Evolutionary conservation across 2,888 invertebrate genomes (phyloP).

Genomic region (Noctua comes): DNA sequence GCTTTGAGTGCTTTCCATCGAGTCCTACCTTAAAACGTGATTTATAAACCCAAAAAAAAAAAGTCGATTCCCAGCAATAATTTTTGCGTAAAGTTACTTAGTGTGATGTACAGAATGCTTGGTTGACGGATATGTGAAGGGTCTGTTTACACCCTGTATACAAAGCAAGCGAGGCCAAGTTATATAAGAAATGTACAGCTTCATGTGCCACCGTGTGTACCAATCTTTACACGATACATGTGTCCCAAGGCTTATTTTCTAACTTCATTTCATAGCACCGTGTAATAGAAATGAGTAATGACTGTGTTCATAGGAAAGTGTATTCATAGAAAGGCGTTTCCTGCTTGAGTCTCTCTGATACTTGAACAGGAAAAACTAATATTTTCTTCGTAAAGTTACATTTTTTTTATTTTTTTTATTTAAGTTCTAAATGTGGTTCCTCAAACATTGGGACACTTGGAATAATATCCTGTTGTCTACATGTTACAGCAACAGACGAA

Average conservation of each 20-base stretch:
- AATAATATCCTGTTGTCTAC: background rate
- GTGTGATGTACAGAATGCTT: too few species aligned
- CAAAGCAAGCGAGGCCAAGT: too few species aligned
- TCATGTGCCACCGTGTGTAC: too few species aligned
- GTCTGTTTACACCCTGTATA: too few species aligned
- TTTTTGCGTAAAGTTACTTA: too few species aligned
- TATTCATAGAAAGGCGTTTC: constrained; percentile 37
- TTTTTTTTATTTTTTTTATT: background rate
- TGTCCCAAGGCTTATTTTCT: constrained; percentile 23
- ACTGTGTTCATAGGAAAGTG: constrained; percentile 48
- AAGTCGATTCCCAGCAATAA: too few species aligned
- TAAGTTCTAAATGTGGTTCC: background rate
- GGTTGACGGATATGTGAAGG: too few species aligned
- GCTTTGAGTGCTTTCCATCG: too few species aligned
- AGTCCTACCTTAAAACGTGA: too few species aligned
- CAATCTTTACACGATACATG: background rate
- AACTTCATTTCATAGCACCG: constrained; percentile 9
- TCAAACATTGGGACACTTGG: background rate
- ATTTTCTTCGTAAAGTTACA: background rate
- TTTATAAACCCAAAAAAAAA: too few species aligned
- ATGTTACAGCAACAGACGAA: background rate
- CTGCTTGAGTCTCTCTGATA: background rate
- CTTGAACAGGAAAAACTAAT: background rate
- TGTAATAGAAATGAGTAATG: constrained; percentile 45
- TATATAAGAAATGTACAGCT: too few species aligned